These are phyloP conservation scores for Parazoanthus atlanticus DNA, from an alignment of 92 coral and sea anemone species.

Conservation along the genomic window DNA sequence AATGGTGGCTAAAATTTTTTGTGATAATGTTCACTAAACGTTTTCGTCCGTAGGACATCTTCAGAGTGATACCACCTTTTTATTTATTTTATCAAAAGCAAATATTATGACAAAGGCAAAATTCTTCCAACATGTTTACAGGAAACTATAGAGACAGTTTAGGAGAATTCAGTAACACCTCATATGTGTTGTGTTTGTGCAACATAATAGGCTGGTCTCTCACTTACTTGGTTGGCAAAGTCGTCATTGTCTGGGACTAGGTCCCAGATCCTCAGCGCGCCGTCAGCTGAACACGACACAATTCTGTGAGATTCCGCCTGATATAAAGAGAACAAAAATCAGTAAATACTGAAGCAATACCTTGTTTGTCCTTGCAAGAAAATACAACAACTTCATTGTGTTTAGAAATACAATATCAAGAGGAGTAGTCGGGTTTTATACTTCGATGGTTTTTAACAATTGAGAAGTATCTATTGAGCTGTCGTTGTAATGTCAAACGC, in stretches of 20 bases:
- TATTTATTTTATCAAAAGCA: too few relatives aligned
- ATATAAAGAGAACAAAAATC: background rate
- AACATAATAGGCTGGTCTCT: too few relatives aligned
- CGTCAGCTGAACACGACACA: conserved; percentile 92
- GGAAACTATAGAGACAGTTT: too few relatives aligned
- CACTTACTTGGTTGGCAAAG: conserved; percentile 23
- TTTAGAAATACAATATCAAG: background rate
- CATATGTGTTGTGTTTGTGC: background rate
- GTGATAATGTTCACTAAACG: too few relatives aligned
- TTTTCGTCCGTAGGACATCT: too few relatives aligned
- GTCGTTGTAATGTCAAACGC: too few relatives aligned
- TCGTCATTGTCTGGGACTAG: conserved; percentile 49
- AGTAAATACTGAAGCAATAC: background rate
- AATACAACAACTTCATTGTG: background rate
- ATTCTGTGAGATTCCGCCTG: conserved; percentile 74
- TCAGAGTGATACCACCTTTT: too few relatives aligned
- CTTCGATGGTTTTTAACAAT: too few relatives aligned
- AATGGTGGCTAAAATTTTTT: too few relatives aligned
- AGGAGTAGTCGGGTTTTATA: background rate
- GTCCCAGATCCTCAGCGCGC: conserved; percentile 97
- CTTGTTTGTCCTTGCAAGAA: background rate
- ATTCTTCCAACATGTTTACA: too few relatives aligned
- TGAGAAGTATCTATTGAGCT: too few relatives aligned
- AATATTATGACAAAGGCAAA: too few relatives aligned
- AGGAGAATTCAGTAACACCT: background rate